phyloP scores from a whole-genome alignment of 2,888 invertebrate genomes.

The Ophion obscuratus region DNA sequence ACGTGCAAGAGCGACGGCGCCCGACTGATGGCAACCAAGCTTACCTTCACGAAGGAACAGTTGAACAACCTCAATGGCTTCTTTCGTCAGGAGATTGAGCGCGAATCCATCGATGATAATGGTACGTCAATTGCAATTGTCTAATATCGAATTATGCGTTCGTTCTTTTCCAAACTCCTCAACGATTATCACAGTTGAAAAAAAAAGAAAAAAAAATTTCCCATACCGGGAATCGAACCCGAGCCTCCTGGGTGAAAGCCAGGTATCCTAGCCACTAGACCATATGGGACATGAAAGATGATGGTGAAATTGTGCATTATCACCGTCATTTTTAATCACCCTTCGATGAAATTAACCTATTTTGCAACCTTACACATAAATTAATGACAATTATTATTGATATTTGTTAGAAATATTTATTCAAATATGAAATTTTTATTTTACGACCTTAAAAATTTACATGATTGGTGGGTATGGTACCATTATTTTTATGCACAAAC shows the following conservation, averaged over 20 bases:
- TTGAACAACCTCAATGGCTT: conserved; percentile 85
- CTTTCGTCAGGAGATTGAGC: conserved; percentile 69
- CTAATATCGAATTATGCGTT: not conserved
- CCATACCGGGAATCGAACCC: conserved; percentile 88
- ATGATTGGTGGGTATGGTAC: not conserved
- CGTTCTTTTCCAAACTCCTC: not conserved
- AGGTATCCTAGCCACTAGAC: conserved; percentile 88
- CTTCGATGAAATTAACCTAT: not conserved
- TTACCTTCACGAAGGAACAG: conserved; percentile 85
- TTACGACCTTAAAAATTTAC: not conserved
- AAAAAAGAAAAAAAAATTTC: conserved; percentile 81
- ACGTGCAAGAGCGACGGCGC: conserved; percentile 82
- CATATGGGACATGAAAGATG: conserved; percentile 79
- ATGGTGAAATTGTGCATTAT: no score
- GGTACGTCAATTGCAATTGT: conserved; percentile 31
- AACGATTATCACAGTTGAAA: not conserved
- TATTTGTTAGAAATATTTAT: not conserved
- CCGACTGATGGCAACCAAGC: conserved; percentile 84
- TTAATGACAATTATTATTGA: not conserved
- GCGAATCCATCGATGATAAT: conserved; percentile 44
- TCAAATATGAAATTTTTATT: not conserved
- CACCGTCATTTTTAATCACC: not conserved
- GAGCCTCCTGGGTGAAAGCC: conserved; percentile 88
- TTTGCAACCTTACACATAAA: not conserved
- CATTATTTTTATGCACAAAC: no score